Evolutionary conservation across 2,113 vertebrate species (phyloP), one percentile per base, ranked within the genome.

Genomic region (Plotosus lineatus): DNA sequence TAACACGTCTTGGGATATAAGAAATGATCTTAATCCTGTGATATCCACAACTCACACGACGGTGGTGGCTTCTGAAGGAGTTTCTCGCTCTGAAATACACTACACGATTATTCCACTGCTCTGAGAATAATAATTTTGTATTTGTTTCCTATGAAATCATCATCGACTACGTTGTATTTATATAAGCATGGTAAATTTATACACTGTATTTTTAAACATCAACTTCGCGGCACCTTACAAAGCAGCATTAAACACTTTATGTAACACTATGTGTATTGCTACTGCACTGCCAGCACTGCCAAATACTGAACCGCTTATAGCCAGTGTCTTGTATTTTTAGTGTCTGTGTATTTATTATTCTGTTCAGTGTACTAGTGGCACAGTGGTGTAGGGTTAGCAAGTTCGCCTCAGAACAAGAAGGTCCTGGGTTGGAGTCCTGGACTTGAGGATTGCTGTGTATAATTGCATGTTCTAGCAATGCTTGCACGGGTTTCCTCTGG

Each of bases 1-100:
- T 79, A 86, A 46, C 79, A 81, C 82, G 79, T 84, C 79, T 81
- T 33, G 75, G 66, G 68, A 72, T 56, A 72, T 74, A 77, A 80
- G 55, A 73, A 81, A 82, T 85, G 86, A 83, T 78, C 44, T 11
- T 8, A 46, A 48, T 55, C 38, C 15, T 26, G 40, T 66, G 42
- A 56, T 51, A 46, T 3, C 0, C 33, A 73, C 44, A 51, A 31
- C 76, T 66, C 46, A 72, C 42, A 40, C 58, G 23, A 65, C 53
- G 55, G 38, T 76, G 40, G 28, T 38, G 19, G 9, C 21, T 21
- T 44, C 12, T 44, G 4, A 38, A 48, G 72, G 50, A 46, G 40
- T 51, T 26, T 17, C 28, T 21, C 6, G 17, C 63, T 76, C 38
- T 44, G 21, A 38, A 53, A 31, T 53, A 60, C 65, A 71, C 48